Conservation (phyloP, 2,888 invertebrate species). For the Thumatha senex region DNA sequence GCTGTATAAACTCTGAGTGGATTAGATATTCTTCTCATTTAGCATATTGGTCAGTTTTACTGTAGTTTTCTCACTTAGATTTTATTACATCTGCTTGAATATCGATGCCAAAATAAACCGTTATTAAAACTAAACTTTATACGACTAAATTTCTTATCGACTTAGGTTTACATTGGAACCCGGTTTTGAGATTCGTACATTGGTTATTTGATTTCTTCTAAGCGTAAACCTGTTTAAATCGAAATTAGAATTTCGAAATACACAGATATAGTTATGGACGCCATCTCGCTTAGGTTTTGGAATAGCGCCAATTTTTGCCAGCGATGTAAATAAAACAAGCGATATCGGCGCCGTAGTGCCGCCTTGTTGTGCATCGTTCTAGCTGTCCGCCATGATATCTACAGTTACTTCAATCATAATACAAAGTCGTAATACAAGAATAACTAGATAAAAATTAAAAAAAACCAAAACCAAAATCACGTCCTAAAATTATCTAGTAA, state of each 20-base stretch:
- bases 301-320: slow-evolving; percentile 67
- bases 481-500: too few species aligned
- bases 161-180: slow-evolving; percentile 29
- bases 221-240: slow-evolving; percentile 51
- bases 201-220: slow-evolving; percentile 44
- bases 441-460: too few species aligned
- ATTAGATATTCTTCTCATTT: too few species aligned
- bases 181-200: slow-evolving; percentile 34
- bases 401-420: slow-evolving; percentile 27
- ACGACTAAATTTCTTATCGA: slow-evolving; percentile 17
- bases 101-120: slow-evolving; percentile 24
- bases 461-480: too few species aligned
- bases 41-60: too few species aligned
- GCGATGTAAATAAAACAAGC: slow-evolving; percentile 70
- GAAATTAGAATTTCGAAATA: slow-evolving; percentile 56
- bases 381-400: slow-evolving; percentile 2
- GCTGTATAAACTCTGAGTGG: too few species aligned
- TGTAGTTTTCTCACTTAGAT: background rate
- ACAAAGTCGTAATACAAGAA: too few species aligned
- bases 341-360: slow-evolving; percentile 56
- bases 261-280: slow-evolving; percentile 49
- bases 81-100: background rate
- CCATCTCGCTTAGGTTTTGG: slow-evolving; percentile 56
- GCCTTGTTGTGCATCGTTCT: slow-evolving; percentile 30
- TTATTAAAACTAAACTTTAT: slow-evolving; percentile 21